Evolutionary conservation across 2,888 invertebrate species (phyloP).

Genomic region (Netelia melanura): DNA sequence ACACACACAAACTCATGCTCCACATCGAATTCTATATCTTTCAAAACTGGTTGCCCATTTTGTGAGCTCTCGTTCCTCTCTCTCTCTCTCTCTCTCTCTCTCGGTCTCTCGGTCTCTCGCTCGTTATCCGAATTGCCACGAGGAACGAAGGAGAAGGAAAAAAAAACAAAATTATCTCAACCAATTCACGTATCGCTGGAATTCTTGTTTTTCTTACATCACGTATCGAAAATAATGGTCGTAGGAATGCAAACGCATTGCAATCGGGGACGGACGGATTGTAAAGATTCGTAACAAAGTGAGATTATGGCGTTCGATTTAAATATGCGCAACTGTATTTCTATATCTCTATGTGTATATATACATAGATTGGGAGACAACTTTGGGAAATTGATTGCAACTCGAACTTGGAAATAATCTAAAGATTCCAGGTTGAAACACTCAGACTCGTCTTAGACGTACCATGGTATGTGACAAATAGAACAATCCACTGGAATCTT

Average conservation of each 20-base stretch:
- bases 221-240: not conserved
- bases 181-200: not conserved
- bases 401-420: too few relatives aligned
- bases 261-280: not conserved
- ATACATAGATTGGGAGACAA: too few relatives aligned
- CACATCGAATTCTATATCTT: not conserved
- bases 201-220: not conserved
- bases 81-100: not conserved
- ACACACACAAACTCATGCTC: not conserved
- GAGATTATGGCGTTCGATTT: too few relatives aligned
- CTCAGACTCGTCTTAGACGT: too few relatives aligned
- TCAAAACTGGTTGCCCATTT: not conserved
- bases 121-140: not conserved
- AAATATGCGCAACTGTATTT: too few relatives aligned
- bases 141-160: not conserved
- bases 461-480: too few relatives aligned
- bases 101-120: not conserved
- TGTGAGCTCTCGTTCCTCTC: not conserved
- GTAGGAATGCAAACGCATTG: not conserved
- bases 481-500: too few relatives aligned
- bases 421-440: too few relatives aligned
- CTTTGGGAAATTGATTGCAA: too few relatives aligned
- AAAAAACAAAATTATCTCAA: not conserved
- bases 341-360: not conserved
- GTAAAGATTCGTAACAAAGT: conserved; percentile 1